Evolutionary conservation across 2,797 vertebrate genomes (phyloP), one percentile per base, ranked within the genome.

Genomic region (Sphenodon punctatus): DNA sequence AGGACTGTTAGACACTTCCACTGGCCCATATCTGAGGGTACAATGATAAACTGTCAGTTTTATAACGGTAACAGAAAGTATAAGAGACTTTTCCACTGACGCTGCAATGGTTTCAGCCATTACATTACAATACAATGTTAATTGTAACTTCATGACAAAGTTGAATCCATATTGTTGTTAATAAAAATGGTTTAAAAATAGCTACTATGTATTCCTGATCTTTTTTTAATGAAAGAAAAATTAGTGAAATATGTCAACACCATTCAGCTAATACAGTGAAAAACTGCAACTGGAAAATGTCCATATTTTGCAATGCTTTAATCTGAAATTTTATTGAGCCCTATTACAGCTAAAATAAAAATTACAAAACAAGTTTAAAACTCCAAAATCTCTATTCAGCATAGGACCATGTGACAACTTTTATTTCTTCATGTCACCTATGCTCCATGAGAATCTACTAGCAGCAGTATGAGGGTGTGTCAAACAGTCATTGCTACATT

Each of bases 161-260:
- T 76, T 92, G 88, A 93, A 93, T 93, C 92, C 90, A 92, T 94
- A 88, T 92, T 88, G 93, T 93, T 94, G 93, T 94, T 94, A 94
- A 94, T 94, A 94, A 94, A 94, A 94, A 88, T 58, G 0, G 86
- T 91, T 92, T 92, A 84, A 88, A 90, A 93, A 91, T 85, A 83
- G 45, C 25, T 49, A n/a, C 38, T 1, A 1, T 22, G 58, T 53
- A 60, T 63, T 51, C 48, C 48, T 48, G 78, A 23, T 3, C 0
- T 1, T 36, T 32, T 69, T 67, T 74, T 81, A 66, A 27, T 51
- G 77, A 60, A 46, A 7, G 2, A 69, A 80, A 69, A 5, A 6
- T 27, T n/a, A 23, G 15, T 34, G n/a, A 2, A 7, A 1, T 22
- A 8, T 73, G 32, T 39, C 4, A 64, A 8, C 22, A 39, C 0